Percentiles rank a stretch among this genome's conserved stretches.
phyloP scores from a whole-genome alignment of 2,888 invertebrate genomes.

The Macrosiphum euphorbiae region DNA sequence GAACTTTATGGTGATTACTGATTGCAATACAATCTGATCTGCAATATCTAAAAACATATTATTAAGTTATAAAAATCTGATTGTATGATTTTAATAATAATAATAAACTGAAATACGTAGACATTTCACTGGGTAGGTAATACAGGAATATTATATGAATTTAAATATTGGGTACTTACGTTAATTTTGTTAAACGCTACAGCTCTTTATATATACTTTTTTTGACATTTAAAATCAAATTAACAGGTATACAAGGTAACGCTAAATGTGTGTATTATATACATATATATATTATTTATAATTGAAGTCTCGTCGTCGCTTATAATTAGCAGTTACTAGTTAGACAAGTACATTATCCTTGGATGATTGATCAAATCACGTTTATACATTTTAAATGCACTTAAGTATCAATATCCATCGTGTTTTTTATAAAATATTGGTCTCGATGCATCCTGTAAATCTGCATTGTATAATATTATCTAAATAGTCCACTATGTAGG shows the following conservation, averaged over 20 bases:
- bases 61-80: neutral
- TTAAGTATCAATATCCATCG: neutral
- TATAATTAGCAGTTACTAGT: neutral
- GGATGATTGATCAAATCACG: neutral
- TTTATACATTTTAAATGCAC: neutral
- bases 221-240: slow-evolving; percentile 12
- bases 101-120: neutral
- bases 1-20: neutral
- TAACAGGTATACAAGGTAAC: neutral
- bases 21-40: neutral
- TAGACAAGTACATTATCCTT: neutral
- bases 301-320: neutral
- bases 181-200: neutral
- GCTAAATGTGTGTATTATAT: neutral
- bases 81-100: neutral
- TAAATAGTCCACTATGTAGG: neutral
- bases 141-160: neutral
- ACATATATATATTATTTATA: neutral
- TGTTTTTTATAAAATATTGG: neutral
- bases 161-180: neutral
- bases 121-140: neutral
- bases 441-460: neutral
- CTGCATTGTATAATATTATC: neutral
- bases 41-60: neutral
- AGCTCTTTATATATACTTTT: neutral